A percentile compares a stretch with the other conserved stretches of the same genome.
These are phyloP conservation scores for Pachyrhynchus sulphureomaculatus DNA, from an alignment of 1,140 invertebrate genomes.

Conservation along the genomic window DNA sequence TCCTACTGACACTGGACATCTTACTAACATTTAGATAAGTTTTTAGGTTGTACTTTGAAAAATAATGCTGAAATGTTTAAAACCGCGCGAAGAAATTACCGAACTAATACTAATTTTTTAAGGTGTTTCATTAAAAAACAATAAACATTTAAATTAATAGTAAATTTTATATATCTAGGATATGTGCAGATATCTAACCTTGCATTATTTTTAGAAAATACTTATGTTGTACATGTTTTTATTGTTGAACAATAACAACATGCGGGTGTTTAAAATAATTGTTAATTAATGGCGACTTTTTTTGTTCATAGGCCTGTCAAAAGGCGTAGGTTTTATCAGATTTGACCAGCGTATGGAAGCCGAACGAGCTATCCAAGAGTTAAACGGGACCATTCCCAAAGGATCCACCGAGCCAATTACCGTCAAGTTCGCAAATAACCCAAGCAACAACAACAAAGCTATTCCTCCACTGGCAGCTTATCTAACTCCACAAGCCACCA, in stretches of 20 bases:
- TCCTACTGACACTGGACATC: too few species aligned
- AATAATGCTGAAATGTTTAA: too few species aligned
- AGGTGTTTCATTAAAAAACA: too few species aligned
- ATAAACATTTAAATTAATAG: too few species aligned
- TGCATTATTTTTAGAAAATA: neutral
- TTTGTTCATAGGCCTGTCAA: slow-evolving; percentile 78
- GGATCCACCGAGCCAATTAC: slow-evolving; percentile 96
- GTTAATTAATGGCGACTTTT: slow-evolving; percentile 6
- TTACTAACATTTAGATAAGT: too few species aligned
- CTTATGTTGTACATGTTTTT: too few species aligned
- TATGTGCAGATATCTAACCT: too few species aligned
- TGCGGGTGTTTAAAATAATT: neutral
- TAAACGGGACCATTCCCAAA: slow-evolving; percentile 96
- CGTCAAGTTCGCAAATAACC: slow-evolving; percentile 99
- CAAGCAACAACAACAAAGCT: slow-evolving; percentile 91
- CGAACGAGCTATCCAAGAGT: slow-evolving; percentile 94
- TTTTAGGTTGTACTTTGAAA: too few species aligned
- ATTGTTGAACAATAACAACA: too few species aligned
- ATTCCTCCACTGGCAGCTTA: slow-evolving; percentile 91
- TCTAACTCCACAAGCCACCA: slow-evolving; percentile 75
- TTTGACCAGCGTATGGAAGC: slow-evolving; percentile 98
- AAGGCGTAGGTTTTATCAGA: slow-evolving; percentile 98
- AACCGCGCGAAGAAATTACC: too few species aligned
- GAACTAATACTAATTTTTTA: too few species aligned
- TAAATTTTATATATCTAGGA: too few species aligned